phyloP scores from a whole-genome alignment of 2,888 invertebrate genomes.

The Hypomecis punctinalis region DNA sequence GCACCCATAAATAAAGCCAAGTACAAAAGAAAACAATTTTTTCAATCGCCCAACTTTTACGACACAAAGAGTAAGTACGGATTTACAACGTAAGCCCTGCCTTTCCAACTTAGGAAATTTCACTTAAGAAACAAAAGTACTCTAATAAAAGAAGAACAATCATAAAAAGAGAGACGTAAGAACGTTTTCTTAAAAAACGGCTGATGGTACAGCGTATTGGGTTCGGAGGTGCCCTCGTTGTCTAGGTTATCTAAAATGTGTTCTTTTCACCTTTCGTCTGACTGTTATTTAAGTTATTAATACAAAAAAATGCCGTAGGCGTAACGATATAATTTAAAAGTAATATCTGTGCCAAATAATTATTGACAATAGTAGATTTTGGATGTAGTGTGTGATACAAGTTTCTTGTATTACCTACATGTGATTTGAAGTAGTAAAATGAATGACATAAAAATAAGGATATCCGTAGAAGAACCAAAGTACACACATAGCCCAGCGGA shows the following conservation, averaged over 20 bases:
- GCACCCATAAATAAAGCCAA: conserved; percentile 30
- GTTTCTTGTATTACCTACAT: no score
- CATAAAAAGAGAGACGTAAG: conserved; percentile 79
- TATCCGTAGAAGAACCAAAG: no score
- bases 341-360: no score
- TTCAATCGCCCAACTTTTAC: conserved; percentile 80
- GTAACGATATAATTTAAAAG: no score
- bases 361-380: no score
- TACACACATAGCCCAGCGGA: no score
- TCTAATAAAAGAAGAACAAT: conserved; percentile 84
- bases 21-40: conserved; percentile 67
- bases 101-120: conserved; percentile 80
- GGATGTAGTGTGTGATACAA: no score
- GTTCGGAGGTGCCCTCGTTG: conserved; percentile 33
- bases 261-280: background rate
- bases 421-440: no score
- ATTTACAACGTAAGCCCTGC: conserved; percentile 76
- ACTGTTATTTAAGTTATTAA: background rate
- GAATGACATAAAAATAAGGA: no score
- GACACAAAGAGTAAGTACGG: conserved; percentile 77
- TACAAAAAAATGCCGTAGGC: no score
- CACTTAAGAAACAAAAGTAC: conserved; percentile 84
- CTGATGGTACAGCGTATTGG: conserved; percentile 41
- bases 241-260: conserved; percentile 29
- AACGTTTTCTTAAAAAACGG: conserved; percentile 65